Base-by-base conservation (phyloP, 1,140 invertebrate genomes). In the Drosophila mojavensis region DNA sequence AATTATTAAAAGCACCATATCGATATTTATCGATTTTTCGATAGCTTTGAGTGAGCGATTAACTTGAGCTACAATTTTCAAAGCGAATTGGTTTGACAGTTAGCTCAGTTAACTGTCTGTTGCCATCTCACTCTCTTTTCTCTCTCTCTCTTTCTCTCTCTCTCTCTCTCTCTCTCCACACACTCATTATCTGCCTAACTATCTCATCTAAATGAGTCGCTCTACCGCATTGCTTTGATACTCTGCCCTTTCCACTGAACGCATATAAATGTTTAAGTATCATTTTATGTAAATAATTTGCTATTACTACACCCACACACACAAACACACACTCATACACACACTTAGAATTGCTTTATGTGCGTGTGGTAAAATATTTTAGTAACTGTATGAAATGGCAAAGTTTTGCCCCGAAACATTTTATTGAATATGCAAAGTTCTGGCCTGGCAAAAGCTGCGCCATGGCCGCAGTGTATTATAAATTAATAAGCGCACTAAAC, bases 381-480 rank as follows among this genome's bases (percentile, higher is more conserved):
- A 51, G 24, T 24, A 33, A 55, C 33, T 65, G 28, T 36, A 33
- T 45, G 30, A 55, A 64, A 78, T 78, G 75, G 60, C 65, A 75
- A 78, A 78, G 72, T 78, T 78, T 78, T 56, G 36, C 59, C 41
- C 43, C 47, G 54, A 75, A 78, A 79, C 72, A 79, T 79, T 79
- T 79, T 79, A 79, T 79, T 79, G 76, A 79, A 79, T 72, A 79
- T 75, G 76, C 76, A 71, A 71, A 86, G 85, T 75, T 85, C 66
- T 48, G 59, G 62, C 61, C 54, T 45, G 54, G 53, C 56, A 60
- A 60, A 79, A 66, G 53, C 54, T 17, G 62, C 64, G 66, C 80
- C 80, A 83, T 76, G 81, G 81, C 81, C 81, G 84, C 79, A 89
- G 84, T 88, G 83, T 88, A 88, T 88, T 88, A 88, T 88, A 88